phyloP scores from a whole-genome alignment of 2,113 vertebrate species.

The Manacus vitellinus region DNA sequence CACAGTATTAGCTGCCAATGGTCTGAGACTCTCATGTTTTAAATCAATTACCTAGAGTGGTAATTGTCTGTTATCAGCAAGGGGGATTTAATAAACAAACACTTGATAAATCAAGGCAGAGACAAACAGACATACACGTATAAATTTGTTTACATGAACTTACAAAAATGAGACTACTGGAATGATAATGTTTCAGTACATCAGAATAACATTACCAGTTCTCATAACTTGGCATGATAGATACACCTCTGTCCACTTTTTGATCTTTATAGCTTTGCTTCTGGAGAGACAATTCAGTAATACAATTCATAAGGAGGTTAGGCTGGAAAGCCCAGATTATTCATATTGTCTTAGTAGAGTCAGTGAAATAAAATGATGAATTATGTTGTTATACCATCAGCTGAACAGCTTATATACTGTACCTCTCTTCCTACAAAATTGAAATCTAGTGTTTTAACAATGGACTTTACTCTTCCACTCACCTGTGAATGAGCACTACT shows the following conservation, averaged over 20 bases:
- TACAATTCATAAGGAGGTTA: background rate
- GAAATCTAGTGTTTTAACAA: background rate
- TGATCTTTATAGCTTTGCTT: background rate
- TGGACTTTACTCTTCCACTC: background rate
- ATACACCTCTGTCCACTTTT: background rate
- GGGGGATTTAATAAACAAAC: background rate
- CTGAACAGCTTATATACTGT: background rate
- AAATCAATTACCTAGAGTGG: conserved; percentile 34
- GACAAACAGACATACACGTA: background rate
- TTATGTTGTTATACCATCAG: background rate
- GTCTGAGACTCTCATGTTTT: background rate
- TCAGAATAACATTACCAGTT: background rate
- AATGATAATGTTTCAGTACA: background rate
- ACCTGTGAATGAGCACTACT: background rate
- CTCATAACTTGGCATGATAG: background rate
- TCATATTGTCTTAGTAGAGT: background rate
- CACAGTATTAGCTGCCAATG: background rate
- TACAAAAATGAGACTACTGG: background rate
- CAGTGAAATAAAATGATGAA: background rate
- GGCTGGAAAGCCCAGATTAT: background rate
- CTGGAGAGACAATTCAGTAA: background rate
- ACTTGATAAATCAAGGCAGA: background rate
- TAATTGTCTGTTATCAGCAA: conserved; percentile 5
- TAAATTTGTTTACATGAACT: background rate
- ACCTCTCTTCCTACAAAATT: background rate